phyloP scores from a whole-genome alignment of 2,888 invertebrate species.

The Tenthredo scrophulariae region DNA sequence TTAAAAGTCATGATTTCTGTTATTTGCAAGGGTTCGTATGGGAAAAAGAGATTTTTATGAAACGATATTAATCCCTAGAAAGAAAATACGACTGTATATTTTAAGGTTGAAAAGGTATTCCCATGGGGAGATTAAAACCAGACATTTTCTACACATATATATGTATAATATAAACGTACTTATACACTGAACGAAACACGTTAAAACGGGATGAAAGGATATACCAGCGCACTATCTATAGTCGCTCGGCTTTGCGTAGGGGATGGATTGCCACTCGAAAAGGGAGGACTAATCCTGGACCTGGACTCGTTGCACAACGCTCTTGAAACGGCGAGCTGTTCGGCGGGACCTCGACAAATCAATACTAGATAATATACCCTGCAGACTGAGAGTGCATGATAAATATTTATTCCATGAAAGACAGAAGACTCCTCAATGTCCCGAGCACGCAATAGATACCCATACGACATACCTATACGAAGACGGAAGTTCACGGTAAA shows the following conservation, averaged over 20 bases:
- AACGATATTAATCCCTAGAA: background rate
- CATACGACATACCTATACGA: background rate
- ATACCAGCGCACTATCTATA: background rate
- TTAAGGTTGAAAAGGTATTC: background rate
- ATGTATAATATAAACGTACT: background rate
- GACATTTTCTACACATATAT: background rate
- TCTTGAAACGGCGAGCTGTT: conserved; percentile 12
- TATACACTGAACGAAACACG: background rate
- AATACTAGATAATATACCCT: conserved; percentile 37
- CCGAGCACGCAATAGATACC: background rate
- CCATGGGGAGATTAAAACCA: background rate
- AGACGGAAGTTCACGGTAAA: background rate
- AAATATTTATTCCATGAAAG: background rate
- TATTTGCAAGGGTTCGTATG: background rate
- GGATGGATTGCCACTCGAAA: conserved; percentile 48
- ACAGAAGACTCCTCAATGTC: too few relatives aligned
- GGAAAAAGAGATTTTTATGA: background rate
- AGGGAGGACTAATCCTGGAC: conserved; percentile 46
- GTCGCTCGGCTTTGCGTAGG: background rate
- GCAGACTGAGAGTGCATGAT: background rate
- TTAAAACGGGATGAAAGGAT: conserved; percentile 29
- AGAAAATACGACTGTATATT: background rate
- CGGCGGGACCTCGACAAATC: conserved; percentile 33
- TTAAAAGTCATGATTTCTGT: background rate
- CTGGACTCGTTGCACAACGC: conserved; percentile 40